phyloP scores from a whole-genome alignment of 1,140 invertebrate species.

The Lineus longissimus region DNA sequence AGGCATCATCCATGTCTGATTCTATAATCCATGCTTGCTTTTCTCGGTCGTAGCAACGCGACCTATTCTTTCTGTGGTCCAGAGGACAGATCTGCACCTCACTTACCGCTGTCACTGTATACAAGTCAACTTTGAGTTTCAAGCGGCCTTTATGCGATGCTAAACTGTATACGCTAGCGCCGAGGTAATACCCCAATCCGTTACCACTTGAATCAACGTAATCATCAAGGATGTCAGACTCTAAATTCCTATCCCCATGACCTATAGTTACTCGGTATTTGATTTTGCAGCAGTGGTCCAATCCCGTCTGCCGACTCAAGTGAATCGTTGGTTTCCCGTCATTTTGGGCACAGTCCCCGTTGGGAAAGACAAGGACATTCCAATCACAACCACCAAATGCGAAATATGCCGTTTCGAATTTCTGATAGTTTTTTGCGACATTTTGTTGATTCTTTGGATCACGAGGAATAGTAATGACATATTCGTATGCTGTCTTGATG shows the following conservation, averaged over 20 bases:
- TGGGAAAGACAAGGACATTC: conserved; percentile 73
- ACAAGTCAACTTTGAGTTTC: conserved; percentile 70
- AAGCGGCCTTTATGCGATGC: conserved; percentile 43
- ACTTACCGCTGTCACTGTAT: conserved; percentile 71
- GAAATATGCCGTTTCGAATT: conserved; percentile 70
- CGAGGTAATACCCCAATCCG: conserved; percentile 52
- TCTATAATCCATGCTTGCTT: conserved; percentile 80
- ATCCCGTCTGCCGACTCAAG: conserved; percentile 73
- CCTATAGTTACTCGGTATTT: conserved; percentile 68
- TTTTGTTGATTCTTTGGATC: conserved; percentile 24
- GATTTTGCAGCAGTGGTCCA: conserved; percentile 76
- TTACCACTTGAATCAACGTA: conserved; percentile 71
- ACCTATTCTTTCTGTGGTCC: conserved; percentile 37
- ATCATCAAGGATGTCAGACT: conserved; percentile 75
- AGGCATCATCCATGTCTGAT: conserved; percentile 75
- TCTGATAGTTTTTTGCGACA: conserved; percentile 36
- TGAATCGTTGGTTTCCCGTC: conserved; percentile 56
- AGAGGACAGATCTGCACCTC: conserved; percentile 61
- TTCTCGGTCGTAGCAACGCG: conserved; percentile 78
- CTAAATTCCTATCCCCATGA: conserved; percentile 65
- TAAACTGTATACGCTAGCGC: conserved; percentile 15
- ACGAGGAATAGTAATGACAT: conserved; percentile 51
- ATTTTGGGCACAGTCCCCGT: conserved; percentile 48
- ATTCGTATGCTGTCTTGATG: conserved; percentile 72
- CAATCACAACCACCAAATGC: conserved; percentile 79